Conservation (phyloP, 2,113 vertebrate species). For the Tragelaphus scriptus region DNA sequence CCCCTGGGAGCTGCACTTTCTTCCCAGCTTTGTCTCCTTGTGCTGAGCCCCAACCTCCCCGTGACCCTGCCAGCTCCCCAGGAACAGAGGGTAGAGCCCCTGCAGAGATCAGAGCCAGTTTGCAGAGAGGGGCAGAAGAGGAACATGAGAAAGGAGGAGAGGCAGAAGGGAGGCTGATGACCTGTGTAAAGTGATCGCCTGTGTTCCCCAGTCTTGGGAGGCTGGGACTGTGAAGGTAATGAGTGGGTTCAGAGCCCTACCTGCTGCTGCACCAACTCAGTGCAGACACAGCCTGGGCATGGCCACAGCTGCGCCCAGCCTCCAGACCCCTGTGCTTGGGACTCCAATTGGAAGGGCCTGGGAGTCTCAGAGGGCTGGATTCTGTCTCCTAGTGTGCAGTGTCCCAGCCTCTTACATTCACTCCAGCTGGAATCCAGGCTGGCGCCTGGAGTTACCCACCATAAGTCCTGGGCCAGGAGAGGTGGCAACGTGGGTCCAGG, state of each 20-base stretch:
- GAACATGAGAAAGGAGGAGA: background rate
- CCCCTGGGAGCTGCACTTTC: background rate
- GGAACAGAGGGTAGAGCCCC: background rate
- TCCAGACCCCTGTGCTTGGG: too few relatives aligned
- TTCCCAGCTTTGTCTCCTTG: background rate
- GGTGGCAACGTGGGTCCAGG: background rate
- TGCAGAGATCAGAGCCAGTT: background rate
- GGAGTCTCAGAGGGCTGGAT: accelerated
- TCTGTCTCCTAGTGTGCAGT: background rate
- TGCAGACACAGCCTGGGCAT: background rate
- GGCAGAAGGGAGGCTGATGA: background rate
- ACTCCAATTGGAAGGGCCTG: accelerated
- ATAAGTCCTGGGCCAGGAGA: background rate
- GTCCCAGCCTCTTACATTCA: background rate
- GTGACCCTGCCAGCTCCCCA: background rate
- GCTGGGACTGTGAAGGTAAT: background rate
- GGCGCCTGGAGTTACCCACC: background rate
- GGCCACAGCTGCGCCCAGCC: background rate
- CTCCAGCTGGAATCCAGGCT: background rate
- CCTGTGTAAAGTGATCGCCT: background rate
- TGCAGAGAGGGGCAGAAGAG: background rate
- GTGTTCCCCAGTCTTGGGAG: background rate
- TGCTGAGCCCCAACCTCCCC: background rate
- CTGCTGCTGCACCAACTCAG: background rate
- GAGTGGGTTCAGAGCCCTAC: background rate